A percentile compares a stretch with the other conserved stretches of the same genome.
Conservation (phyloP, 2,797 vertebrate species). For the Otolemur crassicaudatus region DNA sequence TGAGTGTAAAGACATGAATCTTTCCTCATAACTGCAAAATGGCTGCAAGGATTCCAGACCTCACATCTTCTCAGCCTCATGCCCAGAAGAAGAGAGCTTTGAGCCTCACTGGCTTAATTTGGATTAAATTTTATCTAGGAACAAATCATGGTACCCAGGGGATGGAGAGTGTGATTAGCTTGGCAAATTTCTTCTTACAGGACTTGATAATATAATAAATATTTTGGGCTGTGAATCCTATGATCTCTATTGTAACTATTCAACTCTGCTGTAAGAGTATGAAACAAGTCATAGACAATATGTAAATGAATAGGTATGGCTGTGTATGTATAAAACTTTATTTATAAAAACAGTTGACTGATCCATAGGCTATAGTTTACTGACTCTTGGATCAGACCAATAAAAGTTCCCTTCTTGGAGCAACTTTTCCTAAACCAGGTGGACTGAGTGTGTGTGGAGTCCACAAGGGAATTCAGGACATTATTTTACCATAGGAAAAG, state of each 20-base stretch:
- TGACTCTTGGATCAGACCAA: neutral
- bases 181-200: neutral
- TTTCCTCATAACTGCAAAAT: constrained; percentile 31
- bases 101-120: neutral
- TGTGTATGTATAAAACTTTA: neutral
- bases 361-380: neutral
- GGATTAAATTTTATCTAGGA: neutral
- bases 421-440: neutral
- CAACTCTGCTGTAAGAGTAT: neutral
- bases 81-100: neutral
- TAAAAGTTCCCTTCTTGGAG: neutral
- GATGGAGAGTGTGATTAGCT: neutral
- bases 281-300: neutral
- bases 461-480: neutral
- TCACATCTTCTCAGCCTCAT: neutral
- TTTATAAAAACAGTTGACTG: neutral
- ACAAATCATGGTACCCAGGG: neutral
- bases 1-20: neutral
- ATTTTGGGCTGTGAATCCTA: neutral
- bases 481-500: neutral
- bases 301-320: neutral
- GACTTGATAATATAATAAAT: neutral
- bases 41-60: neutral
- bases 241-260: neutral
- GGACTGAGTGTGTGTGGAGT: neutral